Percentiles rank a stretch among this genome's conserved stretches.
These are phyloP conservation scores for Autographa gamma DNA, from an alignment of 2,888 invertebrate species.

Conservation along the genomic window DNA sequence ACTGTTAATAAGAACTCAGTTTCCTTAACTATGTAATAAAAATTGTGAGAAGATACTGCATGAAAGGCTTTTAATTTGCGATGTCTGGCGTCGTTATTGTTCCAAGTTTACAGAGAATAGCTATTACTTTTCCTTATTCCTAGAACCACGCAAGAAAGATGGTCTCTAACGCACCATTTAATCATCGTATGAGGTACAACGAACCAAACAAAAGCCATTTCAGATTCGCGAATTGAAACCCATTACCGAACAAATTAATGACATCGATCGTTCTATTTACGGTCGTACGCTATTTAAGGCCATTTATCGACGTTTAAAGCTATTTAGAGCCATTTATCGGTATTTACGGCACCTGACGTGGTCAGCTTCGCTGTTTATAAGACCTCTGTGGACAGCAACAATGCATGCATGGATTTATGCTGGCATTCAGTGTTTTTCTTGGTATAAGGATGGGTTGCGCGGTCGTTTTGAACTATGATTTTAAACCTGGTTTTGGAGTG, in stretches of 20 bases:
- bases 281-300: constrained; percentile 62
- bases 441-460: constrained; percentile 65
- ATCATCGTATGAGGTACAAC: not conserved
- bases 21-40: no score
- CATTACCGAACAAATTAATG: constrained; percentile 70
- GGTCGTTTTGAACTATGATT: constrained; percentile 23
- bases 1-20: no score
- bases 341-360: constrained; percentile 72
- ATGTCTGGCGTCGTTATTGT: no score
- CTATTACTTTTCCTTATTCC: no score
- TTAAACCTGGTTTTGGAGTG: not conserved
- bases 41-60: no score
- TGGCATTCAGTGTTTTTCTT: constrained; percentile 78
- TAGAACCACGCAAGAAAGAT: no score
- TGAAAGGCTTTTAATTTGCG: no score
- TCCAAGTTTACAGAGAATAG: no score
- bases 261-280: constrained; percentile 66
- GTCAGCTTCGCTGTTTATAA: constrained; percentile 71
- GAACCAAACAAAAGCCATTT: constrained; percentile 33
- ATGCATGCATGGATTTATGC: constrained; percentile 75
- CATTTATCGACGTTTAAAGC: constrained; percentile 66
- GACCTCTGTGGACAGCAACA: constrained; percentile 66
- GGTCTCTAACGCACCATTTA: no score
- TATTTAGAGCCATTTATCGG: constrained; percentile 62
- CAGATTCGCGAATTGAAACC: constrained; percentile 47